These are phyloP conservation scores for Heliconius cydno DNA, from an alignment of 2,888 invertebrate species.

Conservation along the genomic window DNA sequence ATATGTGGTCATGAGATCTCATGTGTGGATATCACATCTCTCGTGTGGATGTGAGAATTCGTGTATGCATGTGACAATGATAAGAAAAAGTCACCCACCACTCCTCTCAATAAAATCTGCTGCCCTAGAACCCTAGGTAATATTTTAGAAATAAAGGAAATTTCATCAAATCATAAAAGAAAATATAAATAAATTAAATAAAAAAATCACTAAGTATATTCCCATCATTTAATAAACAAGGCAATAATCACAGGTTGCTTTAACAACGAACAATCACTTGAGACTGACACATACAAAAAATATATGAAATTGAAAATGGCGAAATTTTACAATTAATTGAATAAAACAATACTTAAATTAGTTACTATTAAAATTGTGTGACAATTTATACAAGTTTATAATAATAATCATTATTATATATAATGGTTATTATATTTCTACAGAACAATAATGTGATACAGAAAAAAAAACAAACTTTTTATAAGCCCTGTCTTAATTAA, in stretches of 20 bases:
- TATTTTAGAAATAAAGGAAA: no score
- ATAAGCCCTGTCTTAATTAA: background rate
- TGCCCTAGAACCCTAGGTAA: no score
- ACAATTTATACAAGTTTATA: background rate
- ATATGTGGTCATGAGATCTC: no score
- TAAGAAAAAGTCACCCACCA: no score
- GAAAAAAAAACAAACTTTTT: background rate
- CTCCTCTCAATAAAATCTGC: no score
- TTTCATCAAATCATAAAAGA: background rate
- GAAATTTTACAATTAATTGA: background rate
- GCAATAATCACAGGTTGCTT: conserved; percentile 31
- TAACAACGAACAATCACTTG: conserved; percentile 1
- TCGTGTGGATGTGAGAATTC: no score
- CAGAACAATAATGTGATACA: background rate
- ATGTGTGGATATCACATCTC: no score
- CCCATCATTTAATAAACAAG: conserved; percentile 35
- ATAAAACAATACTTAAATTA: background rate
- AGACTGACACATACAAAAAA: background rate
- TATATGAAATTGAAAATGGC: background rate
- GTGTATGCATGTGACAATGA: no score
- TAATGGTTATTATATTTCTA: background rate
- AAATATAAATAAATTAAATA: background rate
- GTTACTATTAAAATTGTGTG: background rate
- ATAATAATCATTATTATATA: background rate
- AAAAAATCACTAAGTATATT: background rate